These are phyloP conservation scores for Nephrotoma guestfalica DNA, from an alignment of 2,888 invertebrate species.

Conservation along the genomic window DNA sequence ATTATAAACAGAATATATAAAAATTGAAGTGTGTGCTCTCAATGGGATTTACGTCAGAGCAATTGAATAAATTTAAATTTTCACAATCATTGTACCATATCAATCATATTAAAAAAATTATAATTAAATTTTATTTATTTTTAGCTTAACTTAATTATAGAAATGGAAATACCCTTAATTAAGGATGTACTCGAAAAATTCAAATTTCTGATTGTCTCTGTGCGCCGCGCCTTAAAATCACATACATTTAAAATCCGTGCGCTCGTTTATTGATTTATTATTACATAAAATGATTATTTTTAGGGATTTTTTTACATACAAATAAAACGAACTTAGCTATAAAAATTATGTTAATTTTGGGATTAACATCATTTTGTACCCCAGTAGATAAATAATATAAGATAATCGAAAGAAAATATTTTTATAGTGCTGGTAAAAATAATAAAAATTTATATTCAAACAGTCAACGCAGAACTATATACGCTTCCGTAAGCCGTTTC, in stretches of 20 bases:
- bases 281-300: background rate
- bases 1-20: background rate
- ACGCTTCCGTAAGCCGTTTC: too few relatives aligned
- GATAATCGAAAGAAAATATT: background rate
- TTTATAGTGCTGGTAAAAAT: too few relatives aligned
- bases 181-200: background rate
- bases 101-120: background rate
- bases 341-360: background rate
- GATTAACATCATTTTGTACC: background rate
- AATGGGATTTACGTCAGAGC: background rate
- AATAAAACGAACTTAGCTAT: background rate
- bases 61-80: background rate
- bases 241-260: background rate
- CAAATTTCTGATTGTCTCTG: too few relatives aligned
- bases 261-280: background rate
- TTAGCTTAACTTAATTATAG: background rate
- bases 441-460: too few relatives aligned
- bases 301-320: background rate
- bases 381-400: background rate
- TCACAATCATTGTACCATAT: background rate
- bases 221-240: background rate
- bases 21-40: background rate
- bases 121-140: background rate
- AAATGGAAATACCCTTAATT: background rate
- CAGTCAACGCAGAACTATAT: too few relatives aligned